phyloP scores from a whole-genome alignment of 2,113 vertebrate species.

The Perognathus longimembris region DNA sequence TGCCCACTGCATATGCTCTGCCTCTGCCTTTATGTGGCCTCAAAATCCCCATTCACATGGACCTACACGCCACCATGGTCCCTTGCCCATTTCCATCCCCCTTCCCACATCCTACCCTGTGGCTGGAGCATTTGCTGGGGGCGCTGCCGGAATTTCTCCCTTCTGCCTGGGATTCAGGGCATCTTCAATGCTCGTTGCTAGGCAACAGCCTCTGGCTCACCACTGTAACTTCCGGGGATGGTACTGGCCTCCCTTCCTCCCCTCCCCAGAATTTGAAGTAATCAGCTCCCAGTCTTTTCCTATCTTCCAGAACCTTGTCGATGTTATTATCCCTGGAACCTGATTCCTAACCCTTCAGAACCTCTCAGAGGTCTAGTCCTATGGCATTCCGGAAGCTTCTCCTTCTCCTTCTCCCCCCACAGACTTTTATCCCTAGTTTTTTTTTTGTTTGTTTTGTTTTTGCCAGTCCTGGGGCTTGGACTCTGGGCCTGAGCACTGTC shows the following conservation, averaged over 20 bases:
- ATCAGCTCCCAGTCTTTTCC: background rate
- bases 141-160: constrained; percentile 79
- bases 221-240: constrained; percentile 80
- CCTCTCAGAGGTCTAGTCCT: background rate
- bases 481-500: too few species aligned
- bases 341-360: constrained; percentile 24
- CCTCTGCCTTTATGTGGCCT: background rate
- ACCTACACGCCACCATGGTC: background rate
- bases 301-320: background rate
- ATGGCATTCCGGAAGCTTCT: constrained; percentile 38
- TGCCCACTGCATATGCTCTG: constrained; percentile 1
- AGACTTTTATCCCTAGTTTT: background rate
- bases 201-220: constrained; percentile 87
- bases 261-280: constrained; percentile 29
- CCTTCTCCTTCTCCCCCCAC: background rate
- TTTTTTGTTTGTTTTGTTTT: too few species aligned
- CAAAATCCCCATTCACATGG: background rate
- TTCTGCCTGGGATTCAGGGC: constrained; percentile 82
- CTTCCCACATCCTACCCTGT: constrained; percentile 73
- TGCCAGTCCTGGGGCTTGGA: too few species aligned
- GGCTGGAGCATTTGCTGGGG: constrained; percentile 76
- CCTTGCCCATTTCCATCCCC: constrained; percentile 24
- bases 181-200: constrained; percentile 85
- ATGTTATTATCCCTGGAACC: background rate
- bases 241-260: constrained; percentile 52